Conservation (phyloP, 2,113 vertebrate genomes). For the Apteryx owenii region DNA sequence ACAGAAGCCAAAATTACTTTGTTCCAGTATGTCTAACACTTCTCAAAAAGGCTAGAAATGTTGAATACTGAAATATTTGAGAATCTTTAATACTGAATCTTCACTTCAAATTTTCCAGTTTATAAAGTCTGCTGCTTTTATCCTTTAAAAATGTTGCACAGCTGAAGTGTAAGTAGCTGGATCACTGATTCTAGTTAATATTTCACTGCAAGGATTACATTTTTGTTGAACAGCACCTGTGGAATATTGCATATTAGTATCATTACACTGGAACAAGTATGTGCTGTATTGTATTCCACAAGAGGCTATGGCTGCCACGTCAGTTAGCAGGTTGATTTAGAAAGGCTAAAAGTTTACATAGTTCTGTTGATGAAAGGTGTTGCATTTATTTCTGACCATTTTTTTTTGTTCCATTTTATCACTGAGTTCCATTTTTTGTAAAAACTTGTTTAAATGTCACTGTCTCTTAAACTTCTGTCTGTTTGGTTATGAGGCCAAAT, state of each 20-base stretch:
- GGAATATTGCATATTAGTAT: rapidly evolving
- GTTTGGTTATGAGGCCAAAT: not conserved
- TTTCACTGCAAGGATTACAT: rapidly evolving
- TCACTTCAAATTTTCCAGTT: not conserved
- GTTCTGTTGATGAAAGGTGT: rapidly evolving
- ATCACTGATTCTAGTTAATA: not conserved
- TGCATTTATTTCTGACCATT: rapidly evolving
- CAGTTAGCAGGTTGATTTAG: not conserved
- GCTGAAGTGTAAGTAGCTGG: too few relatives aligned
- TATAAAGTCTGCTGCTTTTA: not conserved
- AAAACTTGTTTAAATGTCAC: rapidly evolving
- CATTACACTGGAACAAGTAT: rapidly evolving
- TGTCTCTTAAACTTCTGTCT: not conserved
- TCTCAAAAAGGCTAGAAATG: not conserved
- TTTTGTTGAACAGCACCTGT: not conserved
- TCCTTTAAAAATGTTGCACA: not conserved
- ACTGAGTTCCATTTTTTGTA: not conserved
- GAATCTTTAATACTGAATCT: not conserved
- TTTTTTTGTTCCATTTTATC: not conserved
- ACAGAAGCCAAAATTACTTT: not conserved
- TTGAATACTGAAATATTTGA: not conserved
- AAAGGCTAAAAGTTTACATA: not conserved
- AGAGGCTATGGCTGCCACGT: rapidly evolving
- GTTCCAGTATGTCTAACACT: not conserved
- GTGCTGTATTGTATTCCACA: rapidly evolving